Evolutionary conservation across 2,113 vertebrate species (phyloP), one percentile per base, ranked within the genome.

Genomic region (Elephantulus edwardii): DNA sequence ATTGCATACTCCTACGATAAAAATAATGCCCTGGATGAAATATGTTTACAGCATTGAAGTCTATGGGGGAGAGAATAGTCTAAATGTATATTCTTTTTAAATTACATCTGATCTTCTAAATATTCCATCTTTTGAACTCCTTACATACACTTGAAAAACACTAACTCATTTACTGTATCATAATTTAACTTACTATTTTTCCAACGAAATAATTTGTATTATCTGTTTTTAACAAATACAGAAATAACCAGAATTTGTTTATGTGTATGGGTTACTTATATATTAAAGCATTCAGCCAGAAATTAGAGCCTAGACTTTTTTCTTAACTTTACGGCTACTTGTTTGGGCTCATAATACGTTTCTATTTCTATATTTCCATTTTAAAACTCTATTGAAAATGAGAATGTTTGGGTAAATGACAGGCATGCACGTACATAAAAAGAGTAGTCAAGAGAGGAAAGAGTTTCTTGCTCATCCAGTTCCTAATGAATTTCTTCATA

Each of bases 341-440:
- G 1, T 84, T 26, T 77, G 84, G 54, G 20, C 19, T 90, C 33
- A 22, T 19, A 54, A 2, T 42, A 48, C 17, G 42, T 78, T 94
- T 19, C 6, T 44, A 9, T 30, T 89, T 28, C 76, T 78, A 75
- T 68, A 10, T 56, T 81, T 26, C 24, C 8, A 4, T 72, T 44
- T 22, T 52, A 40, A 35, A 71, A n/a, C 33, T 85, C 85, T 64
- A 52, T 44, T 14, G 8, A 68, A 26, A 38, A 42, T 54, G 52
- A 56, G 48, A 22, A 86, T 30, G 3, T 5, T 0, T 22, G 35
- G 74, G 71, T 26, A 64, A 19, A 16, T 50, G n/a, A 3, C 1
- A 4, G 50, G 8, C 5, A 0, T 17, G 2, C 46, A 38, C 4
- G 8, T 3, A 12, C 1, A 35, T 33, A 2, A 22, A 2, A 22